These are phyloP conservation scores for Zoanthus sansibaricus DNA, from an alignment of 92 coral and sea anemone genomes.

Conservation along the genomic window DNA sequence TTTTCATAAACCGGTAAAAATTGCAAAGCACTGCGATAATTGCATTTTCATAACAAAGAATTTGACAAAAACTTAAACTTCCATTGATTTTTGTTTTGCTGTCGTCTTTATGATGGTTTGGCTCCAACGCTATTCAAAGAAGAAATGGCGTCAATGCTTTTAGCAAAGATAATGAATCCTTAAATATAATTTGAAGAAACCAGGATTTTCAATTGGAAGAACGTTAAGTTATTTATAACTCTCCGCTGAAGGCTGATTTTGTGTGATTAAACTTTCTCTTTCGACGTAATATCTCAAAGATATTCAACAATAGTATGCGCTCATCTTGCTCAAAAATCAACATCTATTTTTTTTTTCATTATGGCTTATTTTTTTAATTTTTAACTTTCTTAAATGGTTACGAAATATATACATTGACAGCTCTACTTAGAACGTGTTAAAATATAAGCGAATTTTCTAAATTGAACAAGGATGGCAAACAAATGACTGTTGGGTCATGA, in stretches of 20 bases:
- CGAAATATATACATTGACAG: slow-evolving; percentile 9
- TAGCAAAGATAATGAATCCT: neutral
- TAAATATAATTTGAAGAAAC: neutral
- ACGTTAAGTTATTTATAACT: neutral
- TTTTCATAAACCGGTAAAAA: too few relatives aligned
- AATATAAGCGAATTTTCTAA: neutral
- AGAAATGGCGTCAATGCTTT: neutral
- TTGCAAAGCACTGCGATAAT: too few relatives aligned
- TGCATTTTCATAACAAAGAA: too few relatives aligned
- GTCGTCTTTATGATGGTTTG: too few relatives aligned
- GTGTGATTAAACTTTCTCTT: too few relatives aligned
- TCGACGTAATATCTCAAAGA: too few relatives aligned
- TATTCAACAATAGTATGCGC: neutral
- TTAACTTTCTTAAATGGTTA: neutral
- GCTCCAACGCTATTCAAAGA: neutral
- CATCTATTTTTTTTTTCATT: neutral
- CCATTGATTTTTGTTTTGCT: too few relatives aligned
- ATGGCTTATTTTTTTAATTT: neutral
- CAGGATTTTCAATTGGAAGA: neutral
- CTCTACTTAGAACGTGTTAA: neutral
- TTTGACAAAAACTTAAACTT: too few relatives aligned
- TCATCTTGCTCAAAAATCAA: neutral
- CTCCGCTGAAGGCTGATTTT: too few relatives aligned
- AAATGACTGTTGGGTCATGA: neutral
- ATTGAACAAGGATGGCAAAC: neutral